phyloP scores from a whole-genome alignment of 2,113 vertebrate genomes.

The Globicephala melas region DNA sequence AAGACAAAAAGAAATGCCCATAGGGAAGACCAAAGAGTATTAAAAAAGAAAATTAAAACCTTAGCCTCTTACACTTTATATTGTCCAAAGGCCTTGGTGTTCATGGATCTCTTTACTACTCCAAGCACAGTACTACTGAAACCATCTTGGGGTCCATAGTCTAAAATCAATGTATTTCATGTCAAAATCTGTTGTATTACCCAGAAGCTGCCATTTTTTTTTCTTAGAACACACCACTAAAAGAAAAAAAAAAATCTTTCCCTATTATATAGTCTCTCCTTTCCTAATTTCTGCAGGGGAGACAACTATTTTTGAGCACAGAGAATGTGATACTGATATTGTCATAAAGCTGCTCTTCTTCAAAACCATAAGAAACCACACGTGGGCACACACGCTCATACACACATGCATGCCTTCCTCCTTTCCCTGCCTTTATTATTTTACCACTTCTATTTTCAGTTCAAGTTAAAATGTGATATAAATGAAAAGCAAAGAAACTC shows the following conservation, averaged over 20 bases:
- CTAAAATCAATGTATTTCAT: background rate
- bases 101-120: background rate
- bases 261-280: background rate
- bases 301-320: background rate
- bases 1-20: conserved; percentile 24
- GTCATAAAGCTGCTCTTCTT: background rate
- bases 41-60: conserved; percentile 15
- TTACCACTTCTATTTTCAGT: background rate
- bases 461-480: background rate
- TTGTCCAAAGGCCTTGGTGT: background rate
- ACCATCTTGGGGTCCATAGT: background rate
- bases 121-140: background rate
- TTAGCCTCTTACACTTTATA: background rate
- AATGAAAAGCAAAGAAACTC: background rate
- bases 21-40: background rate
- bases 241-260: background rate
- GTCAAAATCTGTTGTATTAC: background rate
- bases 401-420: background rate
- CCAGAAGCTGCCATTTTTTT: background rate
- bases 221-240: background rate
- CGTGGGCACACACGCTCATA: too few relatives aligned
- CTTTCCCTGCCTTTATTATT: background rate
- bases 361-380: background rate
- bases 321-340: background rate
- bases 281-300: background rate